Evolutionary conservation across 2,888 invertebrate genomes (phyloP), one percentile per base, ranked within the genome.

Genomic region (Chouioia cunea): DNA sequence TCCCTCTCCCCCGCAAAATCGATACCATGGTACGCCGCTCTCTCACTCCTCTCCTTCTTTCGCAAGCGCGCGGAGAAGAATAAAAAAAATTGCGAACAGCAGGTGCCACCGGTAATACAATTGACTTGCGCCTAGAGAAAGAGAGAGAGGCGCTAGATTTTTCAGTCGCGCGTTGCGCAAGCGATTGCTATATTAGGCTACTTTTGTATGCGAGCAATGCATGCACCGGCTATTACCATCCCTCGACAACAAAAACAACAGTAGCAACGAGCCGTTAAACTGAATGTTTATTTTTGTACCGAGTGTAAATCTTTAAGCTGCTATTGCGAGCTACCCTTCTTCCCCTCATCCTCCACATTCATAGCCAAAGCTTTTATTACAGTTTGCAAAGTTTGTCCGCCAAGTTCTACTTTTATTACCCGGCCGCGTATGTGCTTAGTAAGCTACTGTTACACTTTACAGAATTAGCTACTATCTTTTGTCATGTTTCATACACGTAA

Each of bases 31-130:
- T 36, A 36, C 36, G 36, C 36, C 36, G 12, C 6, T 8, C 3
- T 4, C 36, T n/a, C n/a, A n/a, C 46, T 22, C 46, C 64, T 27
- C 36, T 50, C 47, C 2, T 56, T 46, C 10, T 48, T 23, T 4
- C 58, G 44, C 15, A 36, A 58, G 54, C 3, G 36, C 15, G 46
- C 18, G 14, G 43, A 36, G 53, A 14, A 20, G 27, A 47, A 4
- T 23, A 36, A 12, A 10, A 36, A 36, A 36, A 36, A 36, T 36
- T 10, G 47, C 52, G 43, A 23, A 53, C 43, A 54, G 65, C 65
- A 59, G 59, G 64, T 70, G 59, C 27, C 36, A 52, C 22, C 48
- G 56, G 68, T 48, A 69, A 63, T 69, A 69, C 62, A 48, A 69
- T 63, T 57, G 69, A 69, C 57, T 62, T 36, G 54, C 57, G n/a